These are phyloP conservation scores for Alosa sapidissima DNA, from an alignment of 2,797 vertebrate species.

Conservation along the genomic window DNA sequence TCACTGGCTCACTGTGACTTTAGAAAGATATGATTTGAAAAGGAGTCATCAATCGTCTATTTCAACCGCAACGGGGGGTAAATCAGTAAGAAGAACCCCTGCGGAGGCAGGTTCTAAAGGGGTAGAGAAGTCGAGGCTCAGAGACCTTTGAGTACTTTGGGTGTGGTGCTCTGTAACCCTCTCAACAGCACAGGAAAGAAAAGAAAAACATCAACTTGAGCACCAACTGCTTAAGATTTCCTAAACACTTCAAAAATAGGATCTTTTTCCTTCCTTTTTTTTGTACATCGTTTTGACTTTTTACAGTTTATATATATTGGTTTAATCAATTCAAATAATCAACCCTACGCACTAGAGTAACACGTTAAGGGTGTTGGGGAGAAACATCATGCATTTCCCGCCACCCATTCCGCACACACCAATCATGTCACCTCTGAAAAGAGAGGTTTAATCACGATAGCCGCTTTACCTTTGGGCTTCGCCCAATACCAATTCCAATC, in stretches of 20 bases:
- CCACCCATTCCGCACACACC: conserved; percentile 16
- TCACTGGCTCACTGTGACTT: background rate
- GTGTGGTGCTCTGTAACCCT: background rate
- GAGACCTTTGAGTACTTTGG: conserved; percentile 3
- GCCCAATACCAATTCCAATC: conserved; percentile 11
- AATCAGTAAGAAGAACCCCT: background rate
- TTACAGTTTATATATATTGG: conserved; percentile 53
- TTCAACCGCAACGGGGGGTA: background rate
- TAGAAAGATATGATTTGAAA: background rate
- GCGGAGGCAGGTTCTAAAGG: background rate
- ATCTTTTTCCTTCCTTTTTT: conserved; percentile 33
- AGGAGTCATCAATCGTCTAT: background rate
- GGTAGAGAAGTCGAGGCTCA: background rate
- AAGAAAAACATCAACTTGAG: conserved; percentile 24
- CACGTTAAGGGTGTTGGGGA: conserved; percentile 45
- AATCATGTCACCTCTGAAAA: conserved; percentile 51
- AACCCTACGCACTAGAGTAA: conserved; percentile 26
- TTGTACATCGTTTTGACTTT: conserved; percentile 43
- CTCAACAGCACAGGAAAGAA: conserved; percentile 7
- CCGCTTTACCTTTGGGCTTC: background rate
- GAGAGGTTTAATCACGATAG: conserved; percentile 33
- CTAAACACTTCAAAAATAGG: conserved; percentile 43
- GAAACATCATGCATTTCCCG: conserved; percentile 21
- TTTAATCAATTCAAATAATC: background rate
- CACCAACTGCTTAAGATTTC: conserved; percentile 41